A percentile compares a stretch with the other conserved stretches of the same genome.
Conservation (phyloP, 2,797 vertebrate genomes). For the Smutsia gigantea region DNA sequence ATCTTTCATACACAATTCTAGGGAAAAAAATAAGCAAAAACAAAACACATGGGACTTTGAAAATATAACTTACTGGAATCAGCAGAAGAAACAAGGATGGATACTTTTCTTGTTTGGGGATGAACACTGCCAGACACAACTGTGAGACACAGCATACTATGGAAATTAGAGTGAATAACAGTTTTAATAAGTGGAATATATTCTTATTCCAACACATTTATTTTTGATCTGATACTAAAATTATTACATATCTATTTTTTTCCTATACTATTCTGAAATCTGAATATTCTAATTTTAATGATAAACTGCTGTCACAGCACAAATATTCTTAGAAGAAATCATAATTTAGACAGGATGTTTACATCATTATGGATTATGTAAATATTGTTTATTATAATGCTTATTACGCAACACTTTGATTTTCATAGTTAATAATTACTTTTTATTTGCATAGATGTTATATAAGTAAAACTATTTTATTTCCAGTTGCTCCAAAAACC, state of each 20-base stretch:
- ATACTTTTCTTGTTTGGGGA: neutral
- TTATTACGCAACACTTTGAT: neutral
- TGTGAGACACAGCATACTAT: rapidly evolving
- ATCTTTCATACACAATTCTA: neutral
- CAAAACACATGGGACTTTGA: neutral
- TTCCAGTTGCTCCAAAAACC: neutral
- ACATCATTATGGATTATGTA: neutral
- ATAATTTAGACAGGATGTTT: neutral
- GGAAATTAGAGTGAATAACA: neutral
- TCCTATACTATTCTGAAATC: neutral
- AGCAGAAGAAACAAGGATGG: neutral
- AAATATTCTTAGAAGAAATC: neutral
- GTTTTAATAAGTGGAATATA: too few species aligned
- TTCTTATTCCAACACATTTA: neutral
- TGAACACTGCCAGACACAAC: neutral
- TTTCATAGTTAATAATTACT: neutral
- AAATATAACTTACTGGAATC: neutral
- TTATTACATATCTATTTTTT: neutral
- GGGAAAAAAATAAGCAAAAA: neutral
- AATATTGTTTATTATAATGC: neutral
- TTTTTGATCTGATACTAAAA: neutral
- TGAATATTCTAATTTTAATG: neutral
- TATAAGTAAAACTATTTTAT: neutral
- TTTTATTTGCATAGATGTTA: neutral
- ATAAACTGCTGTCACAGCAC: neutral